These are phyloP conservation scores for Ditula angustiorana DNA, from an alignment of 2,888 invertebrate species.

Conservation along the genomic window DNA sequence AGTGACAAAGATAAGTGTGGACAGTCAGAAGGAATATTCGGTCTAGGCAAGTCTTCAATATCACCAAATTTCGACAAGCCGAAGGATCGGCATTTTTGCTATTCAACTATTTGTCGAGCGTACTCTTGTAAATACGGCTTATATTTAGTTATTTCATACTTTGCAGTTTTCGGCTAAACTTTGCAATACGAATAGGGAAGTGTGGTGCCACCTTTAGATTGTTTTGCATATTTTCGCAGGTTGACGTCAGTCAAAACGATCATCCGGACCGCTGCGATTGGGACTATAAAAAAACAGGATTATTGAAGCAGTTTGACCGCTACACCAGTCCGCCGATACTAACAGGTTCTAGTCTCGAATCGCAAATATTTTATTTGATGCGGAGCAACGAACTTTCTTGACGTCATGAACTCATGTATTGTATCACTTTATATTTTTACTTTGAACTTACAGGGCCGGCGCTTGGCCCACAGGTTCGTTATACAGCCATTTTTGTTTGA, in stretches of 20 bases:
- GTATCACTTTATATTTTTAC: neutral
- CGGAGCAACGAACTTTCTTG: conserved; percentile 35
- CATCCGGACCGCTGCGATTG: neutral
- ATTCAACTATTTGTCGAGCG: too few relatives aligned
- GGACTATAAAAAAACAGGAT: conserved; percentile 31
- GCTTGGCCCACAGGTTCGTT: neutral
- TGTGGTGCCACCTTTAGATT: neutral
- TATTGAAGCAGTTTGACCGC: conserved; percentile 22
- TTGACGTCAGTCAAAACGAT: conserved; percentile 18
- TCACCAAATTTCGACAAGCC: too few relatives aligned
- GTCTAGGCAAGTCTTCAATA: too few relatives aligned
- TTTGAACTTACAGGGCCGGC: conserved; percentile 4
- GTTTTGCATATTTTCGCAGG: conserved; percentile 7
- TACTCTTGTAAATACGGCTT: too few relatives aligned
- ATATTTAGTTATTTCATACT: too few relatives aligned
- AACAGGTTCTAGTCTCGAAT: conserved; percentile 28
- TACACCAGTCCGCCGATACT: conserved; percentile 5
- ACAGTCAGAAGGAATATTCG: too few relatives aligned
- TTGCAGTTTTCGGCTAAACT: too few relatives aligned
- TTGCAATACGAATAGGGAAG: too few relatives aligned
- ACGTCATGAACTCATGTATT: conserved; percentile 14
- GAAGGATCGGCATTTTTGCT: too few relatives aligned
- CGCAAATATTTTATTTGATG: conserved; percentile 23
- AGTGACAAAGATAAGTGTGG: too few relatives aligned
- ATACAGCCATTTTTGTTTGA: neutral